Base-by-base conservation (phyloP, 2,888 invertebrate species). In the Macrosiphum euphorbiae region DNA sequence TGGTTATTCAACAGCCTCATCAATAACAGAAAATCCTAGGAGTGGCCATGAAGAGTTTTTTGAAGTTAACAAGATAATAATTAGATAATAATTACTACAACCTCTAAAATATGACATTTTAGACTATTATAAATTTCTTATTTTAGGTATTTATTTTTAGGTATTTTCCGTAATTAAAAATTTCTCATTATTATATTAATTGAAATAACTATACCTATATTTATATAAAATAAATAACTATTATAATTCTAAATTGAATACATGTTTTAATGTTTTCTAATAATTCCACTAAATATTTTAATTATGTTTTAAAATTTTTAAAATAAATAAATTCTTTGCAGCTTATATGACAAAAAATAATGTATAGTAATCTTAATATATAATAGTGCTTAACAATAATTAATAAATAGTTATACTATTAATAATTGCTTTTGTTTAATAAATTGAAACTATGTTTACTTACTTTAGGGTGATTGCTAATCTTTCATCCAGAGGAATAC, bases 391-490 rank as follows among this genome's bases (percentile, higher is more conserved):
- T 1, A 52, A 88, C 2, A 35, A 7, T 50, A 7, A 5, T 50
- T 20, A 20, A 3, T 41, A 24, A 84, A 41, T 24, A 41, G 16
- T 84, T 41, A 84, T 84, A 84, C 35, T 35, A 78, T 88, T 52
- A 52, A 44, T 44, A 44, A n/a, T 20, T n/a, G 2, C 20, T 50
- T 88, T 88, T 88, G 52, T 88, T 88, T 52, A 86, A 86, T 58
- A 47, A 47, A 86, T 86, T 87, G 52, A 52, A 28, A 61, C 28
- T n/a, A 84, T 84, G 84, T 47, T 86, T 86, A 86, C 47, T 86
- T 86, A 86, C 86, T 86, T 86, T 44, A 86, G 44, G 86, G 86
- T 86, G 86, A 86, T 86, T 86, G 86, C 47, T 28, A 86, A 47
- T 86, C 47, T 86, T 86, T 86, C 47, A 47, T 86, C 86, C 1